Conservation (phyloP, 2,113 vertebrate species). For the Puffinus mauretanicus region DNA sequence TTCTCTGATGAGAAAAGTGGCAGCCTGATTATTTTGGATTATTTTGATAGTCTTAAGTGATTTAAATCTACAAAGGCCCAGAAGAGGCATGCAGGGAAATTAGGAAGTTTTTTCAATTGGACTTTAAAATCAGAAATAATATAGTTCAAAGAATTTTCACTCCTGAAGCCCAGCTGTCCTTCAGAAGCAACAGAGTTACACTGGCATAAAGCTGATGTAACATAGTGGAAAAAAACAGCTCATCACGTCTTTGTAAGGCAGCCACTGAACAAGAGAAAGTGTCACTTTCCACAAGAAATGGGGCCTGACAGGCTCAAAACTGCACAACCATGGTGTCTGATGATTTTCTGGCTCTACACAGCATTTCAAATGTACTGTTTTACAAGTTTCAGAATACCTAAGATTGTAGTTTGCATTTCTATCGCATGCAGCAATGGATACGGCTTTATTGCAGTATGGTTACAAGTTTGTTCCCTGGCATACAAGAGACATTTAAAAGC, state of each 20-base stretch:
- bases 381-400: neutral
- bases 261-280: neutral
- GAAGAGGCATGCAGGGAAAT: neutral
- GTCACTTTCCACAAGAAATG: constrained; percentile 10
- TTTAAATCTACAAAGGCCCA: neutral
- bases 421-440: neutral
- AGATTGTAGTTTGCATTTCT: neutral
- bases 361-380: neutral
- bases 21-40: neutral
- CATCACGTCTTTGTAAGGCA: neutral
- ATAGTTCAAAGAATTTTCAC: neutral
- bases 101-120: neutral
- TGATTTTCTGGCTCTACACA: neutral
- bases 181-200: neutral
- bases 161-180: neutral
- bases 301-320: neutral
- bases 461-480: neutral
- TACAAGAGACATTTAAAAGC: neutral
- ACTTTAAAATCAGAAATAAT: neutral
- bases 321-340: neutral
- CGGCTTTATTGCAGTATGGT: neutral
- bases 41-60: neutral
- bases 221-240: neutral
- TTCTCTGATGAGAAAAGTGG: neutral
- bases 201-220: neutral